Conservation (phyloP, 2,888 invertebrate species). For the Megalurothrips usitatus region DNA sequence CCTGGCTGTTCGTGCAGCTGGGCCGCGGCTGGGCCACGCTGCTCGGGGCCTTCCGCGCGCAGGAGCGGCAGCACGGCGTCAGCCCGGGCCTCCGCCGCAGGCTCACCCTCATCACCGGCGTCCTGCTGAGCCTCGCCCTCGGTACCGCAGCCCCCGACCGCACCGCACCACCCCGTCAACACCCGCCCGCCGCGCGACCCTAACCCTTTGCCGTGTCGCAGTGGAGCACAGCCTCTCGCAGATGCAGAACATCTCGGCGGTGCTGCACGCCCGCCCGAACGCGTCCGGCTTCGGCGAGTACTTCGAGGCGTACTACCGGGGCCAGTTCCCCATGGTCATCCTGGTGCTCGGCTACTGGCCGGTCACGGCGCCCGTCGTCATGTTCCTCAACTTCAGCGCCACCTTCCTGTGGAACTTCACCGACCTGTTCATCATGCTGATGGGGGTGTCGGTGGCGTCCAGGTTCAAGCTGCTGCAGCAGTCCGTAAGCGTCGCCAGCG, state of each 20-base stretch:
- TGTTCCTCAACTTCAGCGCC: slow-evolving; percentile 35
- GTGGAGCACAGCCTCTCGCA: not conserved
- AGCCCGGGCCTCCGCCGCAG: not conserved
- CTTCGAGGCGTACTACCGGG: not conserved
- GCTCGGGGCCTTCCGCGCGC: not conserved
- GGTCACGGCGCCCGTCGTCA: not conserved
- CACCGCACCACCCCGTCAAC: not conserved
- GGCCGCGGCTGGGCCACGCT: not conserved
- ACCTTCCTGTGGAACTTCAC: slow-evolving; percentile 42
- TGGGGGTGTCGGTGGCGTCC: not conserved
- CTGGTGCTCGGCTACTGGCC: not conserved
- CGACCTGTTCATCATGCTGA: slow-evolving; percentile 42
- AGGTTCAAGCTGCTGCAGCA: not conserved
- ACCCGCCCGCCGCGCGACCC: not conserved
- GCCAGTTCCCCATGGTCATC: not conserved
- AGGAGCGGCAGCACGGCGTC: not conserved
- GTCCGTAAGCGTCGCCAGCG: not conserved
- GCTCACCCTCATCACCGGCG: not conserved
- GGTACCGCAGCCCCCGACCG: not conserved
- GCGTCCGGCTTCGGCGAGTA: not conserved
- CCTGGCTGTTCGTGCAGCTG: not conserved
- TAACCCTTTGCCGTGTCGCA: not conserved
- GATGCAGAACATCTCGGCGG: not conserved
- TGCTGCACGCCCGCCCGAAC: not conserved
- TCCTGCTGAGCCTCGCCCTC: not conserved